Percentiles rank a stretch among this genome's conserved stretches.
Conservation (phyloP, 2,888 invertebrate species). For the Sthenelais limicola region DNA sequence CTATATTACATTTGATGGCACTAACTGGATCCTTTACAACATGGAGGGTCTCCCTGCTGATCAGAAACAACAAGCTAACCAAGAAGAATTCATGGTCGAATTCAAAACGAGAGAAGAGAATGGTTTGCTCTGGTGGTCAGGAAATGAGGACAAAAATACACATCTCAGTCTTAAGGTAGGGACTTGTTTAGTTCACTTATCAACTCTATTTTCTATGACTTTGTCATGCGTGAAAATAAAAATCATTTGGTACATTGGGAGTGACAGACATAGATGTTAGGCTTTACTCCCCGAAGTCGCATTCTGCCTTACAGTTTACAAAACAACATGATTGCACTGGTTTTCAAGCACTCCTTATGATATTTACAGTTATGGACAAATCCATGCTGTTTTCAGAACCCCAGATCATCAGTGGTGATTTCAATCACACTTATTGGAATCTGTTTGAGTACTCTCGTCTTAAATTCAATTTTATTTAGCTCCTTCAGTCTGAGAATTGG, state of each 20-base stretch:
- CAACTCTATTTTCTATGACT: too few relatives aligned
- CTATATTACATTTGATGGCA: slow-evolving; percentile 26
- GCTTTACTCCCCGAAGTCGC: slow-evolving; percentile 66
- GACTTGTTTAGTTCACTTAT: background rate
- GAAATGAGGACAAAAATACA: slow-evolving; percentile 54
- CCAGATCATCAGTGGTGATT: slow-evolving; percentile 55
- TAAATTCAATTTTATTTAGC: too few relatives aligned
- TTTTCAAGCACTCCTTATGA: slow-evolving; percentile 43
- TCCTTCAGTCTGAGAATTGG: too few relatives aligned
- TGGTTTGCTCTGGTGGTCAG: slow-evolving; percentile 66
- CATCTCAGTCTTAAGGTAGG: slow-evolving; percentile 64
- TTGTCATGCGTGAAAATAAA: too few relatives aligned
- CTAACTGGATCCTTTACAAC: slow-evolving; percentile 59
- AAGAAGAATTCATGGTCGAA: slow-evolving; percentile 52
- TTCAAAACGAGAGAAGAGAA: slow-evolving; percentile 60
- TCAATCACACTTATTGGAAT: slow-evolving; percentile 61
- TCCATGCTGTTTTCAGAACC: slow-evolving; percentile 55
- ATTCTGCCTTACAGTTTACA: slow-evolving; percentile 59
- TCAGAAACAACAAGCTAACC: slow-evolving; percentile 50
- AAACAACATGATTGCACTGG: slow-evolving; percentile 64
- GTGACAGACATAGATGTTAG: too few relatives aligned
- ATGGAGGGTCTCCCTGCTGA: slow-evolving; percentile 53
- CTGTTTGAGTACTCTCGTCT: slow-evolving; percentile 68
- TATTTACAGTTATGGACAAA: slow-evolving; percentile 56
- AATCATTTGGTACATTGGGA: too few relatives aligned